phyloP scores from a whole-genome alignment of 1,140 invertebrate species.

The Matsumurasca onukii region DNA sequence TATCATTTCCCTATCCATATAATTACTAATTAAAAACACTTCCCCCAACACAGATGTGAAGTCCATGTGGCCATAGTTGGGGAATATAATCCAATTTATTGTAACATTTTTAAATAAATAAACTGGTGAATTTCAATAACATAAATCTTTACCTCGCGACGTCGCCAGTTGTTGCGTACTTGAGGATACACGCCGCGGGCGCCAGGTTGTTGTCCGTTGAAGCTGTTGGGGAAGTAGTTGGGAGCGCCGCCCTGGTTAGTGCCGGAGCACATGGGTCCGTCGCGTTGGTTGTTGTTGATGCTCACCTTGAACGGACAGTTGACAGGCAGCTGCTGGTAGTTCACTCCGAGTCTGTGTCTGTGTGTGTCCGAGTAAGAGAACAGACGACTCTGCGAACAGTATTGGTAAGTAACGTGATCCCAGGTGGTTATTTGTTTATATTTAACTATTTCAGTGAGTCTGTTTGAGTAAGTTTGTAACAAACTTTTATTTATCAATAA shows the following conservation, averaged over 20 bases:
- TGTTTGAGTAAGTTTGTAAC: too few species aligned
- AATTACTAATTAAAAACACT: too few species aligned
- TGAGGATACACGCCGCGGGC: constrained; percentile 50
- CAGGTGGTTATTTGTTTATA: background rate
- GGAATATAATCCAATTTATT: too few species aligned
- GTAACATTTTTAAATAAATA: background rate
- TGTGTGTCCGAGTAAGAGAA: constrained; percentile 96
- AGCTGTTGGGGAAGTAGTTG: constrained; percentile 97
- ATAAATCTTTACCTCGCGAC: constrained; percentile 50
- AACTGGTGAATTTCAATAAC: background rate
- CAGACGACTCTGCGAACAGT: constrained; percentile 66
- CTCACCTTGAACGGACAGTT: constrained; percentile 79
- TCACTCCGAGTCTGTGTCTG: constrained; percentile 88
- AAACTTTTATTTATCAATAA: too few species aligned
- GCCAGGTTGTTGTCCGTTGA: constrained; percentile 70
- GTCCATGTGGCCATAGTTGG: too few species aligned
- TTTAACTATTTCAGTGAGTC: too few species aligned
- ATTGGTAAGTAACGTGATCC: background rate
- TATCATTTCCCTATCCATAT: too few species aligned
- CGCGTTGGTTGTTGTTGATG: constrained; percentile 80
- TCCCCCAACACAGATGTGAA: too few species aligned
- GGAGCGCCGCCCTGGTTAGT: constrained; percentile 76
- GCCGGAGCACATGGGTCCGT: constrained; percentile 69
- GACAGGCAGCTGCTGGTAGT: constrained; percentile 92
- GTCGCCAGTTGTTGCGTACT: constrained; percentile 52